These are phyloP conservation scores for Euzetes globulus DNA, from an alignment of 2,888 invertebrate genomes.

Conservation along the genomic window DNA sequence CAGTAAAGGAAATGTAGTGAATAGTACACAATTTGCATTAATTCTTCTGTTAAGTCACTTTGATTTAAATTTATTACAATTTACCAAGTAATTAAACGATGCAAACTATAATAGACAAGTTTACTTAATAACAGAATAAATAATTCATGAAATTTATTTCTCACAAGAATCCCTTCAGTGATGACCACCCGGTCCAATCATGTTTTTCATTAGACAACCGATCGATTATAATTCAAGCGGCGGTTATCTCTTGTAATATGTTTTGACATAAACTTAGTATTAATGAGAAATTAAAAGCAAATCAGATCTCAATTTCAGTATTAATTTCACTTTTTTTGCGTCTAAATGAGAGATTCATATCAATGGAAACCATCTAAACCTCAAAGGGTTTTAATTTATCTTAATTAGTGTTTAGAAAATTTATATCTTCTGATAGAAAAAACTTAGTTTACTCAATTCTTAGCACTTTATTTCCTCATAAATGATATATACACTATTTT, in stretches of 20 bases:
- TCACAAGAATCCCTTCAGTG: no score
- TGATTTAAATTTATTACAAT: no score
- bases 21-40: no score
- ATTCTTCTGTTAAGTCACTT: no score
- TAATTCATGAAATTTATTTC: no score
- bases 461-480: not conserved
- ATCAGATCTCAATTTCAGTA: not conserved
- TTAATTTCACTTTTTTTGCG: not conserved
- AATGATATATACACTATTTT: not conserved
- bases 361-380: not conserved
- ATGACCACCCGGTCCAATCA: no score
- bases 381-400: constrained; percentile 16
- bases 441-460: not conserved
- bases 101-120: no score
- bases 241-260: not conserved
- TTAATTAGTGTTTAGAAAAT: constrained; percentile 2
- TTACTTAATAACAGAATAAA: no score
- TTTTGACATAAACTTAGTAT: not conserved
- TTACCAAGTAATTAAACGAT: no score
- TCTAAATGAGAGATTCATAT: not conserved
- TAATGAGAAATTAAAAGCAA: not conserved
- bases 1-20: no score
- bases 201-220: no score
- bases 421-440: constrained; percentile 1
- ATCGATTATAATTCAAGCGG: not conserved